phyloP scores from a whole-genome alignment of 2,888 invertebrate species.

The Coleophora flavipennella region DNA sequence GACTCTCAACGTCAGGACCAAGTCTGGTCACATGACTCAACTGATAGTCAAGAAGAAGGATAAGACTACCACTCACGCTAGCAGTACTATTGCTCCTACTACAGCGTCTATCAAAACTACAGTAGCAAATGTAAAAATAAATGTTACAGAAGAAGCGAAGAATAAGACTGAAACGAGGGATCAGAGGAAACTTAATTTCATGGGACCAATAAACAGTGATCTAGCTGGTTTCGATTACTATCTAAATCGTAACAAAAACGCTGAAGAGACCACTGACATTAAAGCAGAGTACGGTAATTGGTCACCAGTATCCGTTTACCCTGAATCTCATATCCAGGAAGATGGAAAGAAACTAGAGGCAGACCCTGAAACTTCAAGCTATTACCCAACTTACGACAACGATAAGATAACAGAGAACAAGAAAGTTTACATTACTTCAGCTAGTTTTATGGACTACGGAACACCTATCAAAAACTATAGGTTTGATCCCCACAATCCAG shows the following conservation, averaged over 20 bases:
- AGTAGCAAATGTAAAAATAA: constrained; percentile 23
- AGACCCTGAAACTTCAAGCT: constrained; percentile 54
- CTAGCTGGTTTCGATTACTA: constrained; percentile 65
- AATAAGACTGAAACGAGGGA: constrained; percentile 60
- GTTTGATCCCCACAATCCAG: constrained; percentile 63
- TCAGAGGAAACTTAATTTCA: constrained; percentile 56
- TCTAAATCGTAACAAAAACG: constrained; percentile 49
- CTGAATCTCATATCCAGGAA: constrained; percentile 61
- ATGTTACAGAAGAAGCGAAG: constrained; percentile 37
- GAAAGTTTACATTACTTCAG: constrained; percentile 63
- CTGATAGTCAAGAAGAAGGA: constrained; percentile 82
- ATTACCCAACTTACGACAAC: constrained; percentile 63
- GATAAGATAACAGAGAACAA: constrained; percentile 55
- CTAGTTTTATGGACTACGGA: constrained; percentile 54
- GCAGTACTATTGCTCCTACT: constrained; percentile 41
- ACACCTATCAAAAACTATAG: constrained; percentile 59
- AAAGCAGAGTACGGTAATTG: constrained; percentile 69
- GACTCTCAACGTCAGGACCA: constrained; percentile 82
- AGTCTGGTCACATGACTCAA: constrained; percentile 82
- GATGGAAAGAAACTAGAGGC: constrained; percentile 49
- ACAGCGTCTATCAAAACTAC: constrained; percentile 45
- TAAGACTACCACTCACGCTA: constrained; percentile 46
- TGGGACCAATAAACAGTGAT: constrained; percentile 51
- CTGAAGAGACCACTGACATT: constrained; percentile 55
- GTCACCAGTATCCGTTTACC: constrained; percentile 66